Percentiles rank a stretch among this genome's conserved stretches.
phyloP scores from a whole-genome alignment of 1,140 invertebrate genomes.

The Caenorhabditis remanei region DNA sequence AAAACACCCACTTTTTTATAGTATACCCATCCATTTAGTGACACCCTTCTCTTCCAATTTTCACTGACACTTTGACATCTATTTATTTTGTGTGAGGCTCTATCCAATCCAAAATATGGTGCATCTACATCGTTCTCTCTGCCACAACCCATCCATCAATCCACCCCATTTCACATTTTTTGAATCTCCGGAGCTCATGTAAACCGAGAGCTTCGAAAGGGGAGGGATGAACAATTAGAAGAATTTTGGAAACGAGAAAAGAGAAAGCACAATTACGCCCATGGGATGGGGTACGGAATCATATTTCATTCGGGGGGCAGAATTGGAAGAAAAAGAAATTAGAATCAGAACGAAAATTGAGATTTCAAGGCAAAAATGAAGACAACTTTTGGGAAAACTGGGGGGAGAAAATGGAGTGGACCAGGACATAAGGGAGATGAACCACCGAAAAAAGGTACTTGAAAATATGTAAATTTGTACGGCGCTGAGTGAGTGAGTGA shows the following conservation, averaged over 20 bases:
- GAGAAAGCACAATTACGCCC: background rate
- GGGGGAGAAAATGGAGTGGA: background rate
- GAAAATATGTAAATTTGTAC: slow-evolving; percentile 6
- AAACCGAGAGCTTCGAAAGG: background rate
- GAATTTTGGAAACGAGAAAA: background rate
- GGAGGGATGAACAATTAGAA: slow-evolving; percentile 20
- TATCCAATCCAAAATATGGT: background rate
- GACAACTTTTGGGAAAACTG: background rate
- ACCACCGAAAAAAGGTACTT: background rate
- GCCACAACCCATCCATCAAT: background rate
- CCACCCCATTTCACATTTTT: background rate
- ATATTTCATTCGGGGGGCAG: background rate
- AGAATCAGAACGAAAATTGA: no score
- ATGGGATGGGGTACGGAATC: background rate
- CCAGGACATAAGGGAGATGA: background rate
- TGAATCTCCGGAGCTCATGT: no score
- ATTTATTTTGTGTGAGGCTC: background rate
- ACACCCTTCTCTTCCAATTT: background rate
- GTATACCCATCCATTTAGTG: background rate
- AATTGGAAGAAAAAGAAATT: background rate
- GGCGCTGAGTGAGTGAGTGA: background rate
- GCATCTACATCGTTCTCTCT: background rate
- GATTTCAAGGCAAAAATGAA: no score
- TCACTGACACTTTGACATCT: slow-evolving; percentile 4
- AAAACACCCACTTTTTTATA: background rate